A percentile compares a stretch with the other conserved stretches of the same genome.
Conservation (phyloP, 2,888 invertebrate genomes). For the Hirudinaria manillensis region DNA sequence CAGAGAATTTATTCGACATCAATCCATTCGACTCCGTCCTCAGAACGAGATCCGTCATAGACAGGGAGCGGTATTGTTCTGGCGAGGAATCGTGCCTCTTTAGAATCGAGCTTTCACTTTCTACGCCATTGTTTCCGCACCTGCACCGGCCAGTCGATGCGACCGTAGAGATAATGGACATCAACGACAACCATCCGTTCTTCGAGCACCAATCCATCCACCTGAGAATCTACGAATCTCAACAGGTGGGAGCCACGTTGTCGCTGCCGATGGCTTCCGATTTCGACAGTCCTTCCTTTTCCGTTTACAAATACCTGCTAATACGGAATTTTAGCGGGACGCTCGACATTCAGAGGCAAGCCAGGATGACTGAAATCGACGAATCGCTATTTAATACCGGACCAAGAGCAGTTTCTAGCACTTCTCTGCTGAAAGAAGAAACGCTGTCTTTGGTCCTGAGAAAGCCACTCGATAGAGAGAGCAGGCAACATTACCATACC, state of each 20-base stretch:
- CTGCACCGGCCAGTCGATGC: neutral
- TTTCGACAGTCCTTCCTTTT: neutral
- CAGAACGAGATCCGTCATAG: neutral
- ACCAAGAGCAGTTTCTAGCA: no score
- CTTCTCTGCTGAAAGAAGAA: neutral
- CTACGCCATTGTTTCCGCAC: neutral
- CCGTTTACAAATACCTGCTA: neutral
- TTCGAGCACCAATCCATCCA: conserved; percentile 7
- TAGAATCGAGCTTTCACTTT: neutral
- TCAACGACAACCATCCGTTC: conserved; percentile 16
- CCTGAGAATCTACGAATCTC: conserved; percentile 2
- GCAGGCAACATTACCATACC: neutral
- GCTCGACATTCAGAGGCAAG: neutral
- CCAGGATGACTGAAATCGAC: neutral
- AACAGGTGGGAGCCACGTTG: neutral
- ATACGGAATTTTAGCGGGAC: neutral
- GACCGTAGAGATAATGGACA: conserved; percentile 1
- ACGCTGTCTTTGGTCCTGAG: neutral
- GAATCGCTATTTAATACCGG: neutral
- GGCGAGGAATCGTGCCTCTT: neutral
- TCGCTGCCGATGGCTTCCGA: conserved; percentile 1
- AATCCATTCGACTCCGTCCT: neutral
- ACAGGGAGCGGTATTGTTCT: conserved; percentile 1
- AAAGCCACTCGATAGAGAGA: conserved; percentile 9
- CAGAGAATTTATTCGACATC: neutral